These are phyloP conservation scores for Parnassius apollo DNA, from an alignment of 2,888 invertebrate species.

Conservation along the genomic window DNA sequence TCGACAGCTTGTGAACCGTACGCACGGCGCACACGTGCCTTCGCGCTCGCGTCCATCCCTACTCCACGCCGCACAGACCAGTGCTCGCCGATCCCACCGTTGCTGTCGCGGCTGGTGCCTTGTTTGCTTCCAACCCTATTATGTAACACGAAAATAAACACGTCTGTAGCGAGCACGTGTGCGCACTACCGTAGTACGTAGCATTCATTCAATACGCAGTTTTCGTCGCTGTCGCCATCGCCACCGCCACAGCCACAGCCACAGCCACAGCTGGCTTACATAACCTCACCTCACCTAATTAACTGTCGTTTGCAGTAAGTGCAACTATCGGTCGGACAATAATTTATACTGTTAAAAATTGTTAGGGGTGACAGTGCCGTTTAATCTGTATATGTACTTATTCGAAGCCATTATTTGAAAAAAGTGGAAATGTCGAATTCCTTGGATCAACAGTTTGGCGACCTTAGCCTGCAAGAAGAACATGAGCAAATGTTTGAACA, in stretches of 20 bases:
- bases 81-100: constrained; percentile 42
- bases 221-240: constrained; percentile 3
- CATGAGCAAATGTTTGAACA: constrained; percentile 88
- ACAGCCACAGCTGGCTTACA: neutral
- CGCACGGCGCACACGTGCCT: constrained; percentile 68
- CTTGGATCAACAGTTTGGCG: constrained; percentile 85
- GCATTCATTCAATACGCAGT: constrained; percentile 24
- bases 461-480: constrained; percentile 86
- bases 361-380: constrained; percentile 10
- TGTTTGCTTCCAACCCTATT: constrained; percentile 46
- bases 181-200: constrained; percentile 43
- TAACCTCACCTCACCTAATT: neutral
- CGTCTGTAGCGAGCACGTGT: constrained; percentile 62
- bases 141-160: constrained; percentile 69
- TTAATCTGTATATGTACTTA: neutral
- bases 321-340: neutral
- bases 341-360: neutral
- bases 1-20: constrained; percentile 62
- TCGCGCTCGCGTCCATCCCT: constrained; percentile 50
- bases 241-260: neutral
- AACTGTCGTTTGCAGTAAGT: constrained; percentile 2
- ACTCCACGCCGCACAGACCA: constrained; percentile 47
- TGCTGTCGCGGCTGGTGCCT: constrained; percentile 34
- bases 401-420: constrained; percentile 18
- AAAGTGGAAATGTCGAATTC: constrained; percentile 64